Evolutionary conservation across 2,797 vertebrate genomes (phyloP).

Genomic region (Aratinga solstitialis): DNA sequence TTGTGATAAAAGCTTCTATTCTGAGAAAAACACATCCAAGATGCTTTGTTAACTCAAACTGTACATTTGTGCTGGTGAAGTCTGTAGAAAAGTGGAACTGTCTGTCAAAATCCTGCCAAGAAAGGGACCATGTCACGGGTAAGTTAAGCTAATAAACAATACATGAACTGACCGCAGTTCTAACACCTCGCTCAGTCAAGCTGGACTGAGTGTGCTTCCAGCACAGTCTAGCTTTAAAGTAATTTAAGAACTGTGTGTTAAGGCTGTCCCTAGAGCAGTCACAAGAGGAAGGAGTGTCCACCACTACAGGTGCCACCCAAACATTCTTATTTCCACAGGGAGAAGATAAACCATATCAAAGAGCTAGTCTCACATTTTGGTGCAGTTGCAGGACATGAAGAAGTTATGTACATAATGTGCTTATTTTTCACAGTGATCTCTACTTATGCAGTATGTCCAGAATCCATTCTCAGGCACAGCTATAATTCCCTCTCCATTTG

Average conservation of each 20-base stretch:
- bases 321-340: background rate
- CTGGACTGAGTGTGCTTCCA: background rate
- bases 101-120: background rate
- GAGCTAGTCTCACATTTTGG: background rate
- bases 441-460: background rate
- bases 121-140: rapidly evolving
- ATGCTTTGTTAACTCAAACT: background rate
- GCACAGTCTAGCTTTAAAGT: background rate
- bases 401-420: background rate
- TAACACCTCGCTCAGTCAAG: background rate
- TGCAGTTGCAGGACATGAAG: background rate
- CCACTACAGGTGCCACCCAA: background rate
- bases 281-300: background rate
- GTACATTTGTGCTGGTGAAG: background rate
- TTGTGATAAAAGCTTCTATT: background rate
- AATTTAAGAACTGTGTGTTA: background rate
- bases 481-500: background rate
- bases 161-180: background rate
- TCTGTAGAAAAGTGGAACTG: background rate
- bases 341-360: background rate
- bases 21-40: background rate
- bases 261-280: background rate
- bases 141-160: background rate
- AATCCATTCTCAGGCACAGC: background rate
- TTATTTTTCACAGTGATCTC: background rate